A percentile compares a stretch with the other conserved stretches of the same genome.
Conservation (phyloP, 2,888 invertebrate genomes). For the Ophion slaviceki region DNA sequence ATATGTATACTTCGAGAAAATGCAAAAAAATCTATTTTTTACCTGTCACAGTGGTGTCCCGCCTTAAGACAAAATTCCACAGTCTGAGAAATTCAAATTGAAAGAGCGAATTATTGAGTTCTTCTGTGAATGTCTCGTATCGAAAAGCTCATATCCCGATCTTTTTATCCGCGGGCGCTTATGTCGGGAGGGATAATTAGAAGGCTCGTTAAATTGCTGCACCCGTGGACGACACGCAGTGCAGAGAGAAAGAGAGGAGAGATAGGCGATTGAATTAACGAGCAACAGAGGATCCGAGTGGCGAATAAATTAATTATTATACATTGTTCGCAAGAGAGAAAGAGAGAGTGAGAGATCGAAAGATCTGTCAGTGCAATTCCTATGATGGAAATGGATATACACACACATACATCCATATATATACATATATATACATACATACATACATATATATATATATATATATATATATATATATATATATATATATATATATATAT, state of each 20-base stretch:
- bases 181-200: conserved; percentile 54
- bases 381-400: conserved; percentile 61
- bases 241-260: conserved; percentile 12
- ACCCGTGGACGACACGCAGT: conserved; percentile 48
- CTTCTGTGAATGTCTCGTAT: background rate
- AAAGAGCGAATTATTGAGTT: conserved; percentile 31
- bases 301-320: conserved; percentile 66
- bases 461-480: conserved; percentile 22
- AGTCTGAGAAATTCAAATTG: background rate
- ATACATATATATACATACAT: conserved; percentile 4
- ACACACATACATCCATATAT: background rate
- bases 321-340: conserved; percentile 50
- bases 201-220: conserved; percentile 60
- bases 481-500: conserved; percentile 14
- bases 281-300: conserved; percentile 50
- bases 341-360: conserved; percentile 12
- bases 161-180: conserved; percentile 33
- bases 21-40: too few species aligned
- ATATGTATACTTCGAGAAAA: too few species aligned
- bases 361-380: conserved; percentile 60
- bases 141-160: conserved; percentile 32
- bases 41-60: too few species aligned
- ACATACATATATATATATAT: conserved; percentile 28
- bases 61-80: background rate
- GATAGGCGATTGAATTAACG: conserved; percentile 58